Conservation (phyloP, 1,140 invertebrate genomes). For the Nasonia longicornis region DNA sequence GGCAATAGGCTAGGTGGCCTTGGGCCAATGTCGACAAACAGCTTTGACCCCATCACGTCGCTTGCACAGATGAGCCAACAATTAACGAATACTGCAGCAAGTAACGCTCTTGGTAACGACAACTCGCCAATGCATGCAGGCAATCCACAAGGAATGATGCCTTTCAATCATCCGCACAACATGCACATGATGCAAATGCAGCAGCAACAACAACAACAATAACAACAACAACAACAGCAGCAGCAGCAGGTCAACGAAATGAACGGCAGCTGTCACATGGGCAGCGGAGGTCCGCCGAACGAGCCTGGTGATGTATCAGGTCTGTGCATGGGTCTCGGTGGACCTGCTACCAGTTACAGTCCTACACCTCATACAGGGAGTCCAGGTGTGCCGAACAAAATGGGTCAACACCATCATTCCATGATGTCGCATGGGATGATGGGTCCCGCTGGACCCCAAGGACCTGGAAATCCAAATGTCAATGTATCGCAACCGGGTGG, state of each 20-base stretch:
- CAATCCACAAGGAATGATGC: conserved; percentile 67
- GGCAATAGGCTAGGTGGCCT: conserved; percentile 67
- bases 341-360: conserved; percentile 66
- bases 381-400: conserved; percentile 64
- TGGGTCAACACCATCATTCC: conserved; percentile 60
- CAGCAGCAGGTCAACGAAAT: conserved; percentile 60
- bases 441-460: conserved; percentile 56
- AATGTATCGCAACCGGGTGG: conserved; percentile 53
- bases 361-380: conserved; percentile 66
- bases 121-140: conserved; percentile 66
- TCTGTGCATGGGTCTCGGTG: conserved; percentile 70
- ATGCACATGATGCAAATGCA: conserved; percentile 72
- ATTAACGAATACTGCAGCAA: conserved; percentile 81
- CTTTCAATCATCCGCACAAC: conserved; percentile 62
- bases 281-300: conserved; percentile 62
- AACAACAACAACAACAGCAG: conserved; percentile 49
- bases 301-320: conserved; percentile 70
- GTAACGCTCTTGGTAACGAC: conserved; percentile 68
- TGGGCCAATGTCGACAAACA: conserved; percentile 72
- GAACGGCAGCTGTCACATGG: conserved; percentile 67
- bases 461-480: conserved; percentile 26
- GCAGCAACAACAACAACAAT: conserved; percentile 45
- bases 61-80: conserved; percentile 95
- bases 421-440: conserved; percentile 68
- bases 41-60: conserved; percentile 93